phyloP scores from a whole-genome alignment of 2,797 vertebrate species.

The Eurystomus glaucurus region DNA sequence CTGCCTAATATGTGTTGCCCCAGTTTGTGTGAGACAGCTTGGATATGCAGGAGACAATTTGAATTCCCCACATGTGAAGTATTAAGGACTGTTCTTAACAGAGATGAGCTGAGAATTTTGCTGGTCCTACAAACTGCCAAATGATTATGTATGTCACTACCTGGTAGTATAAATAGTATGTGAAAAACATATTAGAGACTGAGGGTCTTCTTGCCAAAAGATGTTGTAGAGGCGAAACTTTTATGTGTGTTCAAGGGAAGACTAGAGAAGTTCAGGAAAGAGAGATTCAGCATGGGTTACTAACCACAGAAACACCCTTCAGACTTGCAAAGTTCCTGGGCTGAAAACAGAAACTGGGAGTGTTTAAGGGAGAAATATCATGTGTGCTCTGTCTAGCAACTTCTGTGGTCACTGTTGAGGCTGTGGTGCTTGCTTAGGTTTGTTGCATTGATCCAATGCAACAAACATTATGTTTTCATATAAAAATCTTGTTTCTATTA shows the following conservation, averaged over 20 bases:
- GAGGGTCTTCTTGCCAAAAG: neutral
- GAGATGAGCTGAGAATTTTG: neutral
- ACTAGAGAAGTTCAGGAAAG: neutral
- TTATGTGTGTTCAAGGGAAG: neutral
- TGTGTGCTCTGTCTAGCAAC: neutral
- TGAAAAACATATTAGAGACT: neutral
- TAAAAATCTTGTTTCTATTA: neutral
- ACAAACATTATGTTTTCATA: neutral
- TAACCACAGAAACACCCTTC: neutral
- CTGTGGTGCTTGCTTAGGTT: neutral
- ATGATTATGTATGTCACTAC: neutral
- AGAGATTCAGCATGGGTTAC: neutral
- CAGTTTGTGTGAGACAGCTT: neutral
- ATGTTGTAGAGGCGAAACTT: neutral
- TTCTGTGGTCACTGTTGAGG: neutral
- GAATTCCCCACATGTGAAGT: neutral
- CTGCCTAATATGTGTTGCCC: fast-evolving
- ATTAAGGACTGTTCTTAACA: neutral
- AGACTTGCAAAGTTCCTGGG: neutral
- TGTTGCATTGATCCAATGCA: neutral
- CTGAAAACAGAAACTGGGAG: neutral
- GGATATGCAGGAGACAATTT: neutral
- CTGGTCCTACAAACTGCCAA: neutral
- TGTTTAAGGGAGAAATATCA: neutral
- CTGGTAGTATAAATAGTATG: neutral